Percentiles rank a stretch among this genome's conserved stretches.
phyloP scores from a whole-genome alignment of 2,113 vertebrate genomes.

The Zingel zingel region DNA sequence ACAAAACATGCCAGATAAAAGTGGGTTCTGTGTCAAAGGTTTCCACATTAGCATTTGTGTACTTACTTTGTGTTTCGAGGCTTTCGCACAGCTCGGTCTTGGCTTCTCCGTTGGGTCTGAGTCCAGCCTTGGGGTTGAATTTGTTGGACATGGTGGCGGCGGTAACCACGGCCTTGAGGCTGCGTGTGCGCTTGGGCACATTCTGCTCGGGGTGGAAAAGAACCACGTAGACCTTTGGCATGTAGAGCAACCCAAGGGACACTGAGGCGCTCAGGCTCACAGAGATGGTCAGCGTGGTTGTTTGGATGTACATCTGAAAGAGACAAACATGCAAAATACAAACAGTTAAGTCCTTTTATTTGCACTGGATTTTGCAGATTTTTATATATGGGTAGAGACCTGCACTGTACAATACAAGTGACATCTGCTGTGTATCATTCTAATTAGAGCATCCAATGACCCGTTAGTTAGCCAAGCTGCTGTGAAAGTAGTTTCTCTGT shows the following conservation, averaged over 20 bases:
- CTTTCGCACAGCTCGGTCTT: constrained; percentile 97
- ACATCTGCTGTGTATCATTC: constrained; percentile 69
- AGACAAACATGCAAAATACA: constrained; percentile 22
- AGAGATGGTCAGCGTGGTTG: constrained; percentile 97
- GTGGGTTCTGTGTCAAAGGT: neutral
- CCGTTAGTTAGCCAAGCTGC: constrained; percentile 53
- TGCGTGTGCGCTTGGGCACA: constrained; percentile 96
- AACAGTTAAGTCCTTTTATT: constrained; percentile 23
- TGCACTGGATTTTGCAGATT: neutral
- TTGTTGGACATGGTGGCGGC: constrained; percentile 99
- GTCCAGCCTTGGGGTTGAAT: constrained; percentile 95
- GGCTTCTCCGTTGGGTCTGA: constrained; percentile 97
- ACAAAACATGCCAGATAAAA: constrained; percentile 16
- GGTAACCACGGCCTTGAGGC: constrained; percentile 96
- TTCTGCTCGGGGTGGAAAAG: constrained; percentile 99
- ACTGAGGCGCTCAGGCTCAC: constrained; percentile 99
- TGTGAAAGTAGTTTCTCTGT: constrained; percentile 14
- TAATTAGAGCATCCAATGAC: constrained; percentile 66
- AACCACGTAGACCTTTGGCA: constrained; percentile 99
- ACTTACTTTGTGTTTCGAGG: constrained; percentile 94
- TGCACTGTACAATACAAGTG: constrained; percentile 36
- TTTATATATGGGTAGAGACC: constrained; percentile 25
- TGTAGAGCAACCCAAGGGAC: constrained; percentile 98
- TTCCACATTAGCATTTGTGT: constrained; percentile 29
- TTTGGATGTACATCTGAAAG: constrained; percentile 97